These are phyloP conservation scores for Dreissena polymorpha DNA, from an alignment of 1,140 invertebrate species.

Conservation along the genomic window DNA sequence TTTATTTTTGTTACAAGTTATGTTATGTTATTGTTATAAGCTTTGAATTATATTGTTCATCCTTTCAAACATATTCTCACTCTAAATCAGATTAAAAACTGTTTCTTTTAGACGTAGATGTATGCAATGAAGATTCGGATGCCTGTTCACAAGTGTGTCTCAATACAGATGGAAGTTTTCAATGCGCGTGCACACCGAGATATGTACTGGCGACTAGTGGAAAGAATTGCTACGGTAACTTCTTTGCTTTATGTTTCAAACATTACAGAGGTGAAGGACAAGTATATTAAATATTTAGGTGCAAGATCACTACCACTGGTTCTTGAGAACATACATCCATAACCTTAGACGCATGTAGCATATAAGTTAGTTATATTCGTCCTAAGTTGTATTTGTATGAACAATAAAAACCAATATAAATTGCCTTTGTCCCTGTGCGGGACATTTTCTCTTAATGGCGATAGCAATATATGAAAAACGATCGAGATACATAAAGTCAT, in stretches of 20 bases:
- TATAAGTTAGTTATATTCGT: neutral
- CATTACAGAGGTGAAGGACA: neutral
- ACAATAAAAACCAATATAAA: neutral
- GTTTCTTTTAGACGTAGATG: slow-evolving; percentile 29
- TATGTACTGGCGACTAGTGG: neutral
- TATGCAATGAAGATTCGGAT: neutral
- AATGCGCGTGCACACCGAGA: slow-evolving; percentile 8
- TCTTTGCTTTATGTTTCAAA: neutral
- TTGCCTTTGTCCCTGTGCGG: neutral
- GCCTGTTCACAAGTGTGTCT: slow-evolving; percentile 14
- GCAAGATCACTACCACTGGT: neutral
- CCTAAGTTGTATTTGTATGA: neutral
- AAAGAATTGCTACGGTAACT: slow-evolving; percentile 22
- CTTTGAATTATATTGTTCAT: no score
- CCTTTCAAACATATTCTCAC: no score
- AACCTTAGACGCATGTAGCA: neutral
- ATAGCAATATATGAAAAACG: no score
- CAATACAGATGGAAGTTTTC: slow-evolving; percentile 21
- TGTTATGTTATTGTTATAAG: no score
- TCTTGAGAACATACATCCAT: neutral
- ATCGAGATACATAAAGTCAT: no score
- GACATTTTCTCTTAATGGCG: no score
- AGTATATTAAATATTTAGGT: neutral
- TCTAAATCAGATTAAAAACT: no score
- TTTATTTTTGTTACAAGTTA: no score